Evolutionary conservation across 2,888 invertebrate genomes (phyloP).

Genomic region (Andrena marginata): DNA sequence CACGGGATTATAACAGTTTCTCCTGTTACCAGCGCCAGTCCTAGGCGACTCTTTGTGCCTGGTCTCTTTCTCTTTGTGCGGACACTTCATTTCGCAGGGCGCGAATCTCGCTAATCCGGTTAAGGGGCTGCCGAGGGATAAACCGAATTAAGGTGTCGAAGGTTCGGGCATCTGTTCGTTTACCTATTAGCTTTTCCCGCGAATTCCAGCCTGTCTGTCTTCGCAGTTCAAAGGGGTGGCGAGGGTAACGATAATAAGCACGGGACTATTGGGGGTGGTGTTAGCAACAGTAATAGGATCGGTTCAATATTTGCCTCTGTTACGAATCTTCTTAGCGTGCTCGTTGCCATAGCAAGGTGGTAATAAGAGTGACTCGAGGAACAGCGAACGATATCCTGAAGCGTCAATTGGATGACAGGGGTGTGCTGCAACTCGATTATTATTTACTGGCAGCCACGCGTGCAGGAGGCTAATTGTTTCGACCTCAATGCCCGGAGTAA

Average conservation of each 20-base stretch:
- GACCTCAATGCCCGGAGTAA: slow-evolving; percentile 71
- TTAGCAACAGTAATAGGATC: too few species aligned
- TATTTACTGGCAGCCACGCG: slow-evolving; percentile 26
- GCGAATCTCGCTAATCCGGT: slow-evolving; percentile 64
- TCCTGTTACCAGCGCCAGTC: slow-evolving; percentile 13
- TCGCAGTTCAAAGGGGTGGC: background rate
- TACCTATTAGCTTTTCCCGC: background rate
- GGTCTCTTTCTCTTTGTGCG: background rate
- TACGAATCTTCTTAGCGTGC: too few species aligned
- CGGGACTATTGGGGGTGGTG: background rate
- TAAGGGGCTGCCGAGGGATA: slow-evolving; percentile 43
- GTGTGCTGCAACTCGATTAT: slow-evolving; percentile 37
- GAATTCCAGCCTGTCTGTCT: background rate
- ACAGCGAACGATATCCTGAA: background rate
- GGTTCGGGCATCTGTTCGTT: slow-evolving; percentile 8
- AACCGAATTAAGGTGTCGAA: slow-evolving; percentile 45
- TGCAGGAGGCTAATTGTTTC: slow-evolving; percentile 72
- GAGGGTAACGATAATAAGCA: background rate
- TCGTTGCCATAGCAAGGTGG: background rate
- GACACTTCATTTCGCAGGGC: slow-evolving; percentile 59
- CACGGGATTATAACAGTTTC: slow-evolving; percentile 65
- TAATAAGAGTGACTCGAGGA: background rate
- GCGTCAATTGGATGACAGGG: slow-evolving; percentile 24
- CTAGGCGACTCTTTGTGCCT: background rate
- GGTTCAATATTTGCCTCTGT: too few species aligned